phyloP scores from a whole-genome alignment of 2,888 invertebrate species.

The Lamellibrachia columna region DNA sequence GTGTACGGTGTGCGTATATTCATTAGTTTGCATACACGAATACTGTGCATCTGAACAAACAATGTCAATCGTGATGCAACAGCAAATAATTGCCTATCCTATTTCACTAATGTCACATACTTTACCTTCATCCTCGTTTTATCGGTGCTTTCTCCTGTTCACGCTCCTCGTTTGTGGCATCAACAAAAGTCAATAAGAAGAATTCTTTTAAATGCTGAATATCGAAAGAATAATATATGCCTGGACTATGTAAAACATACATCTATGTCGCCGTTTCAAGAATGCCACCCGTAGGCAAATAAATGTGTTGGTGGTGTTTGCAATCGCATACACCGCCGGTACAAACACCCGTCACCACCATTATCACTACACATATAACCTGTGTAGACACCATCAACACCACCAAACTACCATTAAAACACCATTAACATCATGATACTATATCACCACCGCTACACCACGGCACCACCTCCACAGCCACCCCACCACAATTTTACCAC shows the following conservation, averaged over 20 bases:
- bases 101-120: neutral
- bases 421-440: neutral
- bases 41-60: neutral
- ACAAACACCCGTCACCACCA: neutral
- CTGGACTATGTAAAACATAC: neutral
- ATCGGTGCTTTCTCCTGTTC: neutral
- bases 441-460: too few relatives aligned
- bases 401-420: neutral
- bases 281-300: neutral
- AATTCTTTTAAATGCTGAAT: neutral
- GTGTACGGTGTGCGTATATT: neutral
- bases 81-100: neutral
- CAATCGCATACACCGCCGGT: neutral
- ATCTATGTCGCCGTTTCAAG: too few relatives aligned
- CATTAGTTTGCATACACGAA: neutral
- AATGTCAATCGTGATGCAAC: neutral
- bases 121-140: neutral
- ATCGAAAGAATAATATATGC: neutral
- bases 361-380: neutral
- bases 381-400: neutral
- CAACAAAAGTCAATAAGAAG: neutral
- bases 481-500: neutral
- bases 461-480: neutral
- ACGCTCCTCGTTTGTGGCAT: neutral
- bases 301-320: neutral